Percentiles rank a stretch among this genome's conserved stretches.
Evolutionary conservation across 2,797 vertebrate genomes (phyloP).

Genomic region (Crenuchus spilurus): DNA sequence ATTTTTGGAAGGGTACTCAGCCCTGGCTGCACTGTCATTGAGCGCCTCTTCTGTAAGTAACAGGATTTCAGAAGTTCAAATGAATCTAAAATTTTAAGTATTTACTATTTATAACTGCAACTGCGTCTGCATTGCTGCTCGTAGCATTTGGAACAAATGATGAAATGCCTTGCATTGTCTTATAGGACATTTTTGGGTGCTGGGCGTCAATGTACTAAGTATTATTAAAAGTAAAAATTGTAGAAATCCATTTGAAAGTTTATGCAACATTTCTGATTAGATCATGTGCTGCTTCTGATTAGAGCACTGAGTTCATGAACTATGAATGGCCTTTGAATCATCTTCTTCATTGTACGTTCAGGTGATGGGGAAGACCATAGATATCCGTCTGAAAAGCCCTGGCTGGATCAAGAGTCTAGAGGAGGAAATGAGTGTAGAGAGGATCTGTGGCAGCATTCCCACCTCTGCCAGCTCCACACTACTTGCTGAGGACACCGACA

Average conservation of each 20-base stretch:
- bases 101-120: not conserved
- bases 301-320: not conserved
- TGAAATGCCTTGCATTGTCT: no score
- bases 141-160: no score
- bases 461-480: slow-evolving; percentile 93
- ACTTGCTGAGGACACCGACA: slow-evolving; percentile 91
- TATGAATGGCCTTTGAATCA: not conserved
- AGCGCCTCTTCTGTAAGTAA: slow-evolving; percentile 81
- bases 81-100: not conserved
- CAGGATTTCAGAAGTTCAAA: not conserved
- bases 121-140: not conserved
- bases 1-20: slow-evolving; percentile 95
- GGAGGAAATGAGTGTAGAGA: slow-evolving; percentile 95
- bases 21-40: slow-evolving; percentile 87
- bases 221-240: no score
- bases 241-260: no score
- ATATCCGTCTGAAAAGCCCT: slow-evolving; percentile 90
- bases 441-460: slow-evolving; percentile 87
- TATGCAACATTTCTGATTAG: no score
- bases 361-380: slow-evolving; percentile 86
- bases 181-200: no score
- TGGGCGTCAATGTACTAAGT: no score
- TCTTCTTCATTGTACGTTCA: slow-evolving; percentile 57
- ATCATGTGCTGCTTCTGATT: no score
- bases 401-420: slow-evolving; percentile 94